Evolutionary conservation across 2,113 vertebrate species (phyloP).

Genomic region (Noturus placidus): DNA sequence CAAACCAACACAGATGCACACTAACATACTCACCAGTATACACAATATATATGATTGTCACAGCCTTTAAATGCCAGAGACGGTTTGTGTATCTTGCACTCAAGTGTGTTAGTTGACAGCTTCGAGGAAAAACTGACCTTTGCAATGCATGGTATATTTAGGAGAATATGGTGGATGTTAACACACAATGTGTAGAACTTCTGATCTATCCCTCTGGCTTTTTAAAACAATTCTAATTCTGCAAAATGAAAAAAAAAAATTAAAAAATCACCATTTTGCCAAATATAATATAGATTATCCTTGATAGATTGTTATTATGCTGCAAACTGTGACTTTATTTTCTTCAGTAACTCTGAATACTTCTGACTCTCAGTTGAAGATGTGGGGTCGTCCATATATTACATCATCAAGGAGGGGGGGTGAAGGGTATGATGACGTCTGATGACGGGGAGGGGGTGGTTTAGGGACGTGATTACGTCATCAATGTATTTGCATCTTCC

Average conservation of each 20-base stretch:
- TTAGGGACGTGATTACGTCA: no score
- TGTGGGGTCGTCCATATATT: no score
- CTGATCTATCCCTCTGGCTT: background rate
- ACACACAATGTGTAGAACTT: slow-evolving; percentile 1
- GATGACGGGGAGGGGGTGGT: no score
- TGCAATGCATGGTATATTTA: slow-evolving; percentile 17
- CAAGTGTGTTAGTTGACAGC: slow-evolving; percentile 3
- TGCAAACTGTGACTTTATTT: slow-evolving; percentile 6
- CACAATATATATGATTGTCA: background rate
- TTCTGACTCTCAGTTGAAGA: background rate
- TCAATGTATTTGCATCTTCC: no score
- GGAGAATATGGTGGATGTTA: slow-evolving; percentile 15
- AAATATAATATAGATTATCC: background rate
- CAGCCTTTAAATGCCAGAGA: background rate
- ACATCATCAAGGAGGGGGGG: no score
- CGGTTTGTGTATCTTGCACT: no score
- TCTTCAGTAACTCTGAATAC: background rate
- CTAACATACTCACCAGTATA: background rate
- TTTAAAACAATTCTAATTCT: background rate
- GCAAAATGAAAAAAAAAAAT: background rate
- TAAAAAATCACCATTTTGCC: background rate
- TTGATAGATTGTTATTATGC: background rate
- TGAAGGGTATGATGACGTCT: no score
- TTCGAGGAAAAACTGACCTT: slow-evolving; percentile 35
- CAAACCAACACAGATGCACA: background rate